Base-by-base conservation (phyloP, 2,113 vertebrate genomes). In the Melanerpes aurifrons region DNA sequence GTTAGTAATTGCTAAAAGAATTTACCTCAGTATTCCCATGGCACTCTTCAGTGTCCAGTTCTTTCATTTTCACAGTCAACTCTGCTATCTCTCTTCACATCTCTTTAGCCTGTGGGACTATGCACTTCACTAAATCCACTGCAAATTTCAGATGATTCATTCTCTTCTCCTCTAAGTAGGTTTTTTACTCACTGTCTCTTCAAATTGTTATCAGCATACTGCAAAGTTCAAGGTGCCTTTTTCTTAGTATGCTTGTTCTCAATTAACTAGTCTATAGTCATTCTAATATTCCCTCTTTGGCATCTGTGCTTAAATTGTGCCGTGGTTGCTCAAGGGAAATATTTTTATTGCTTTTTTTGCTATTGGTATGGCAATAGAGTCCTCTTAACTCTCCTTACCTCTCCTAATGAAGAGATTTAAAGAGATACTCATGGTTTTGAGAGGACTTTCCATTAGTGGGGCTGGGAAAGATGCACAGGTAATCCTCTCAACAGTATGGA, bases 31-130 rank as follows among this genome's bases (percentile, higher is more conserved):
- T 93, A 91, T 91, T 95, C 82, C 90, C 81, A 26, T 68, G 56
- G 26, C 22, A 67, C 71, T 71, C 31, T 71, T 91, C 48, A n/a
- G 37, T 89, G 79, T 94, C 92, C 73, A 31, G 18, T 50, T 82
- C 57, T 88, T 95, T 86, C 40, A 73, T 86, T 95, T 90, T 87
- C 70, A 64, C 67, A 64, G 59, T 75, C 77, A 88, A 43, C 83
- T 43, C 91, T 67, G 29, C 35, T 90, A 8, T 56, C 74, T 92
- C 71, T 91, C 21, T 76, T 93, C 63, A 61, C 74, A 59, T 92
- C 68, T 76, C 53, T 77, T 58, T 66, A 82, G 68, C 89, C 62
- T 78, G 43, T 74, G 93, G 70, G 82, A 91, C 57, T 71, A 5
- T 62, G 48, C 81, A 61, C 63, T 66, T 90, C 48, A 43, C 58